These are phyloP conservation scores for Trichonephila inaurata DNA, from an alignment of 1,140 invertebrate species.

Conservation along the genomic window DNA sequence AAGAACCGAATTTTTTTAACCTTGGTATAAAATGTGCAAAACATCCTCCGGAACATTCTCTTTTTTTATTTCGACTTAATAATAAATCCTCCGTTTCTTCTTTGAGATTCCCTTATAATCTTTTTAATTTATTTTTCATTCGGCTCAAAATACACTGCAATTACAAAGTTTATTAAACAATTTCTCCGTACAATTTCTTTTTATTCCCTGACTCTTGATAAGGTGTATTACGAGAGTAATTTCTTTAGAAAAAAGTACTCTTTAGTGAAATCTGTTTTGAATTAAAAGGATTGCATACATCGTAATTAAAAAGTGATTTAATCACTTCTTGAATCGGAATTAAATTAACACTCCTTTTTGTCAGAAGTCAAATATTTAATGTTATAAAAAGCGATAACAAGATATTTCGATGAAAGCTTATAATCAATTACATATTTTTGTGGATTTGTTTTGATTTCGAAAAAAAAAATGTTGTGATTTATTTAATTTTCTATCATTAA, in stretches of 20 bases:
- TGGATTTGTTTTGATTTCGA: too few species aligned
- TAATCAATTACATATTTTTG: too few species aligned
- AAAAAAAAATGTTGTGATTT: too few species aligned
- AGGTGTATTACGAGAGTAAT: not conserved
- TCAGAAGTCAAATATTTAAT: too few species aligned
- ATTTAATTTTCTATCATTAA: too few species aligned
- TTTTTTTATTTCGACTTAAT: not conserved
- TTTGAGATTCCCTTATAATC: not conserved
- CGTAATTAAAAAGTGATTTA: not conserved
- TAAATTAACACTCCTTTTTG: not conserved
- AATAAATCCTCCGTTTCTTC: not conserved
- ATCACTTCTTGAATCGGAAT: not conserved
- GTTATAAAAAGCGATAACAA: too few species aligned
- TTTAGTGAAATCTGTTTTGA: too few species aligned
- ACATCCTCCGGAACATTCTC: not conserved
- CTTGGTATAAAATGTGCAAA: not conserved
- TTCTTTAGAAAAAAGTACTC: too few species aligned
- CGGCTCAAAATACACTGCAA: not conserved
- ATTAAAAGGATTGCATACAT: too few species aligned
- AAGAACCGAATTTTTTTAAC: not conserved
- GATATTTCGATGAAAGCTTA: too few species aligned
- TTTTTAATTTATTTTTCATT: constrained; percentile 7
- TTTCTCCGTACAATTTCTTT: not conserved
- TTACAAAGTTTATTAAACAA: not conserved
- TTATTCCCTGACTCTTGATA: not conserved